These are phyloP conservation scores for Calidris pugnax DNA, from an alignment of 2,113 vertebrate genomes.

Conservation along the genomic window DNA sequence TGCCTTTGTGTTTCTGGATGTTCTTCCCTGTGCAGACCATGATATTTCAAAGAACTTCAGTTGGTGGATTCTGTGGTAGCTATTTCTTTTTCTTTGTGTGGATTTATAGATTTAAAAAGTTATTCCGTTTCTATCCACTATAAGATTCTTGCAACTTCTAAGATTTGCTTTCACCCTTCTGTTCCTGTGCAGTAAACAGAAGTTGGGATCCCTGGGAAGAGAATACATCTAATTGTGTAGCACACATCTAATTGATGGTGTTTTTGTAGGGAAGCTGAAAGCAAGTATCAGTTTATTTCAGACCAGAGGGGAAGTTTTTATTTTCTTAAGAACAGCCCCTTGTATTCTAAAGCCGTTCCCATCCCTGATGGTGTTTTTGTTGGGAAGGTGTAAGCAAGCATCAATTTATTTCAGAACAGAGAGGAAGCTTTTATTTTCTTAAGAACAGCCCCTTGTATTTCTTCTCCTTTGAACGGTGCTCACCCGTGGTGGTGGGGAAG, in stretches of 20 bases:
- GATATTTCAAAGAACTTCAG: neutral
- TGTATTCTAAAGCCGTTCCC: neutral
- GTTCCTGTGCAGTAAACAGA: neutral
- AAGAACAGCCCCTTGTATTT: neutral
- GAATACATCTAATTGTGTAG: no score
- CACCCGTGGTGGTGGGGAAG: no score
- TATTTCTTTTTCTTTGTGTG: neutral
- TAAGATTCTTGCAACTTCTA: neutral
- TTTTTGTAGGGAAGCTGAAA: no score
- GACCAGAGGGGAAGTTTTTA: no score
- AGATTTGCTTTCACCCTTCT: neutral
- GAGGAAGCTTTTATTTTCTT: neutral
- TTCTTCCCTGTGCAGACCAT: neutral
- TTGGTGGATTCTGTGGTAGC: neutral
- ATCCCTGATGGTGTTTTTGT: neutral
- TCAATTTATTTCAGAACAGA: neutral
- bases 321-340: no score
- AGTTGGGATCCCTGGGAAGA: neutral
- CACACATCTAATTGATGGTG: neutral
- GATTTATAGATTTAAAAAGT: neutral
- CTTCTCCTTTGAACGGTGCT: neutral
- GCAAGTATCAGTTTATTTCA: no score
- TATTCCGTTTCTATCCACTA: neutral
- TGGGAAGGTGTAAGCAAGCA: neutral
- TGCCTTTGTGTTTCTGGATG: neutral